Evolutionary conservation across 2,113 vertebrate species (phyloP).

Genomic region (Scolopax mira): DNA sequence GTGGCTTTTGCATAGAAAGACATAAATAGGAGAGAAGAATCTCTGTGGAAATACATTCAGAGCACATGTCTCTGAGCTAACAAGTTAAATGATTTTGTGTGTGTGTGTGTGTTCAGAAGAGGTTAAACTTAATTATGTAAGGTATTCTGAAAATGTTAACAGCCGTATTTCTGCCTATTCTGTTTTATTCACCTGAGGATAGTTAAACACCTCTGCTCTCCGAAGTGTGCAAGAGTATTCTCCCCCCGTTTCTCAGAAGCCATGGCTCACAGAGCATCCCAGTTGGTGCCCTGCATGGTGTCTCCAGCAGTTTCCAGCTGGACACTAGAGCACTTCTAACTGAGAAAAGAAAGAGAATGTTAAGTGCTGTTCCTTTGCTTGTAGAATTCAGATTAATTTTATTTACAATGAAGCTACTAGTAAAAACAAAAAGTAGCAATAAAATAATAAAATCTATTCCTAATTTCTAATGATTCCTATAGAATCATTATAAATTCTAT

Average conservation of each 20-base stretch:
- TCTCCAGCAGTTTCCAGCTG: neutral
- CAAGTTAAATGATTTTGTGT: neutral
- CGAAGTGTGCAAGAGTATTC: neutral
- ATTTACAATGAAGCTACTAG: neutral
- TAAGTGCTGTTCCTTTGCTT: neutral
- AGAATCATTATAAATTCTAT: too few species aligned
- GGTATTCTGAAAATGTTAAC: neutral
- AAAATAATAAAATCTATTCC: neutral
- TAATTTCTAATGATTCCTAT: too few species aligned
- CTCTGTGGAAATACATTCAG: neutral
- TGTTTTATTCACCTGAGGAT: neutral
- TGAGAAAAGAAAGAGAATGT: neutral
- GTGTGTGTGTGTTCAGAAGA: neutral
- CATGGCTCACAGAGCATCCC: neutral
- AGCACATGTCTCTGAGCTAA: neutral
- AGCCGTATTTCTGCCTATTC: neutral
- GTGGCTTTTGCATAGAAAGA: neutral
- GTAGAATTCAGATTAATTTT: neutral
- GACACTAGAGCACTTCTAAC: too few species aligned
- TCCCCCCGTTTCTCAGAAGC: neutral
- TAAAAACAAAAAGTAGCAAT: neutral
- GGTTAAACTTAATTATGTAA: neutral
- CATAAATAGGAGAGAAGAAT: neutral
- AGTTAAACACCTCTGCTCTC: neutral
- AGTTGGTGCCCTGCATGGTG: neutral